Evolutionary conservation across 2,797 vertebrate species (phyloP), one percentile per base, ranked within the genome.

Genomic region (Coilia nasus): DNA sequence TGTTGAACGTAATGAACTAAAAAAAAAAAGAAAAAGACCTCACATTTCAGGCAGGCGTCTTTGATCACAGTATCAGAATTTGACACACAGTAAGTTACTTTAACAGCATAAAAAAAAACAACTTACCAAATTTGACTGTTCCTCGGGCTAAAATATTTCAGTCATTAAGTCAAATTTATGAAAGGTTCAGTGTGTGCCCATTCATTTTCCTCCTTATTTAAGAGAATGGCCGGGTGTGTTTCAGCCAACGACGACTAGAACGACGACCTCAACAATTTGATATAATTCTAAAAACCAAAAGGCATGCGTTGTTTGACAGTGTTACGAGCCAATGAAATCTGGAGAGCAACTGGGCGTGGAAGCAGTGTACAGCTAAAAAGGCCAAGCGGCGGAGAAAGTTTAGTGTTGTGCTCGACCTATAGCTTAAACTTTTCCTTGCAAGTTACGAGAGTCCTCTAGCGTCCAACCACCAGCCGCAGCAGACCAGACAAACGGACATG

Each of bases 381-480:
- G 31, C 64, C 64, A 71, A 14, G 31, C 12, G 12, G 31, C 17
- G 2, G 6, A 19, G 1, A 28, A 78, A 78, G 67, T 71, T 71
- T 15, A 71, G 7, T 44, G 15, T 15, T 31, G 17, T 41, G 64
- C 64, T 71, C 28, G 71, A 78, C 71, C 71, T 44, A 19, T 10
- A 14, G 50, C 50, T 7, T 54, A 4, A 17, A 78, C 71, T 44
- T 7, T 41, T 21, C 19, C 15, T 11, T 78, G 35, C 71, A 44
- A 17, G 31, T 35, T 31, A 41, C 67, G 67, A 75, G 67, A 75
- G 67, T 75, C 67, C 67, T 75, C 67, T 75, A 75, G 67, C 28
- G 67, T 75, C 15, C 15, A 35, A 3, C 28, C 15, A 19, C 14
- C 31, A 31, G 31, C 31, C 15, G 15, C 28, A 14, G 23, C 11